Evolutionary conservation across 2,888 invertebrate species (phyloP), one percentile per base, ranked within the genome.

Genomic region (Lottia scabra): DNA sequence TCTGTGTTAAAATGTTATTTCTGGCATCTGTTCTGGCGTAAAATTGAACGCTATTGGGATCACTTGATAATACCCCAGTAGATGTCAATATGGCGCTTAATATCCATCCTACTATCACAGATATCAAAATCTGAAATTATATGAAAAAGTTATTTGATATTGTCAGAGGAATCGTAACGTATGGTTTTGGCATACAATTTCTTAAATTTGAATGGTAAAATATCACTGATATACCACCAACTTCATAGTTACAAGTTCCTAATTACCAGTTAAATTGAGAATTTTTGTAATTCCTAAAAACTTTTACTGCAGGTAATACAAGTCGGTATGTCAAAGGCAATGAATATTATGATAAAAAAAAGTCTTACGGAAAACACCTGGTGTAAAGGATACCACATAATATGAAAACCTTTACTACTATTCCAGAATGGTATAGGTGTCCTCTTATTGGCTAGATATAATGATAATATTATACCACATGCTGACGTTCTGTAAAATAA

Each of bases 21-120:
- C 77, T 74, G 23, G 77, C 76, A 65, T 84, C 84, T 26, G 84
- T 84, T 43, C 84, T 73, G 13, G 83, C 83, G 26, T 71, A 70
- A 71, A 74, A 83, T 38, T 79, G 70, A 23, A 65, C 70, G 64
- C 71, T 73, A 90, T 90, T 67, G 4, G 78, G 75, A 45, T 82
- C 78, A 44, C 68, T 73, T 12, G 79, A 4, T 94, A 92, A 75
- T 0, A 69, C 73, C 6, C 77, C 77, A 30, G 74, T 71, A 16
- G 73, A 67, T 10, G 83, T 83, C 4, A 83, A 72, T 38, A 82
- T 72, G n/a, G 67, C 78, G 65, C 83, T 81, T 2, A 83, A 71
- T 23, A 65, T 68, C 83, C 83, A 83, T 13, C 78, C 76, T 12
- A 78, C 38, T 26, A 75, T 12, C 66, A 82, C 78, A 0, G 81